Conservation (phyloP, 35 echinoderm and acorn worm species). For the Ptychodera flava region DNA sequence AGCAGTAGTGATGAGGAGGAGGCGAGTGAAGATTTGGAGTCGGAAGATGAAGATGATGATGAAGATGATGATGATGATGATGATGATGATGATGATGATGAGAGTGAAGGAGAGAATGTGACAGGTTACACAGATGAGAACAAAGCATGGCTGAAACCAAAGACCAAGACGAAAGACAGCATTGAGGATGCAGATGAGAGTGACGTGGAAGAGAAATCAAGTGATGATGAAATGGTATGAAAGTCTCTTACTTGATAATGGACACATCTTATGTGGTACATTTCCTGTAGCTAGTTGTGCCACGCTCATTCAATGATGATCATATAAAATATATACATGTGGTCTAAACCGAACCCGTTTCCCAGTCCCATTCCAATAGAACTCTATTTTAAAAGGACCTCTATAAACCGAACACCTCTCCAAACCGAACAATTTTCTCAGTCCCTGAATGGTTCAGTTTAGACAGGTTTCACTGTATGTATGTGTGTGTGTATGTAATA, state of each 20-base stretch:
- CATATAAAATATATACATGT: not conserved
- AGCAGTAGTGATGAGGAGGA: not conserved
- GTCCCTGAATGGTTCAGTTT: too few relatives aligned
- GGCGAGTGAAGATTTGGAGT: not conserved
- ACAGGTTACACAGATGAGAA: conserved; percentile 13
- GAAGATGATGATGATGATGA: not conserved
- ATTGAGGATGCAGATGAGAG: not conserved
- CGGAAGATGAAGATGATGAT: not conserved
- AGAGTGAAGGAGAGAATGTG: too few relatives aligned
- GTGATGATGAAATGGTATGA: conserved; percentile 12
- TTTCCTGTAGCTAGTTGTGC: not conserved
- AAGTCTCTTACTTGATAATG: not conserved
- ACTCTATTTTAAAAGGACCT: too few relatives aligned
- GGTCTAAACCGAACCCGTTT: not conserved
- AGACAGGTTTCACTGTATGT: too few relatives aligned
- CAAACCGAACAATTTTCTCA: too few relatives aligned
- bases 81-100: not conserved
- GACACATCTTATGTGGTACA: not conserved
- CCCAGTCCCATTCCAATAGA: too few relatives aligned
- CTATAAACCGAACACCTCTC: too few relatives aligned
- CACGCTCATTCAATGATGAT: not conserved
- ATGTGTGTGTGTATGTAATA: too few relatives aligned
- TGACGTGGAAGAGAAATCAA: not conserved
- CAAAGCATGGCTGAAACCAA: conserved; percentile 8
- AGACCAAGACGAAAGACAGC: not conserved